Evolutionary conservation across 2,113 vertebrate genomes (phyloP).

Genomic region (Dromaius novaehollandiae): DNA sequence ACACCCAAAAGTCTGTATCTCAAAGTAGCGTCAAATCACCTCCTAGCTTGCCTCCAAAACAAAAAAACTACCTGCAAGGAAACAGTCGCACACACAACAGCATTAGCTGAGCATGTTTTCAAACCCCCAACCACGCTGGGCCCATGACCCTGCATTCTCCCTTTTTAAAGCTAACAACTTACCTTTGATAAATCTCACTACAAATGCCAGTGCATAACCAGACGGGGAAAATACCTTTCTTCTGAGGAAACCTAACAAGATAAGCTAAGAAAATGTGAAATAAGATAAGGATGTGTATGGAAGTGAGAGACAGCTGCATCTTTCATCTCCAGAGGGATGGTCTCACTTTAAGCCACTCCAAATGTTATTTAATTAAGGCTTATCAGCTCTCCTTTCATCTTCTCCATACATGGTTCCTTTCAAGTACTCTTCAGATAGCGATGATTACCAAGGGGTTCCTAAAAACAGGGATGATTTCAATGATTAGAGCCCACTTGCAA

Average conservation of each 20-base stretch:
- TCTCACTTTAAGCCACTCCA: background rate
- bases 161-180: background rate
- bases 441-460: rapidly evolving
- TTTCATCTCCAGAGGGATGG: background rate
- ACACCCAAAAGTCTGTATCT: background rate
- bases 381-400: background rate
- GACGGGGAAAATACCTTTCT: rapidly evolving
- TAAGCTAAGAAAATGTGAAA: rapidly evolving
- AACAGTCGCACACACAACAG: background rate
- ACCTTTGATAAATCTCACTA: background rate
- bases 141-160: no score
- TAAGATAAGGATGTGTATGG: rapidly evolving
- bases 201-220: rapidly evolving
- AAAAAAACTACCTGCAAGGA: no score
- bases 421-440: rapidly evolving
- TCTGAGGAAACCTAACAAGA: background rate
- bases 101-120: background rate
- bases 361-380: rapidly evolving
- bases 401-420: rapidly evolving
- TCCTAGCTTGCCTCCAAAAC: background rate
- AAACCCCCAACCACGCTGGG: background rate
- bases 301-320: background rate
- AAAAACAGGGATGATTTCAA: rapidly evolving
- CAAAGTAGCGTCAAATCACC: no score
- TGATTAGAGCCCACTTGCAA: background rate